Evolutionary conservation across 1,140 invertebrate genomes (phyloP).

Genomic region (Neodiprion virginianus): DNA sequence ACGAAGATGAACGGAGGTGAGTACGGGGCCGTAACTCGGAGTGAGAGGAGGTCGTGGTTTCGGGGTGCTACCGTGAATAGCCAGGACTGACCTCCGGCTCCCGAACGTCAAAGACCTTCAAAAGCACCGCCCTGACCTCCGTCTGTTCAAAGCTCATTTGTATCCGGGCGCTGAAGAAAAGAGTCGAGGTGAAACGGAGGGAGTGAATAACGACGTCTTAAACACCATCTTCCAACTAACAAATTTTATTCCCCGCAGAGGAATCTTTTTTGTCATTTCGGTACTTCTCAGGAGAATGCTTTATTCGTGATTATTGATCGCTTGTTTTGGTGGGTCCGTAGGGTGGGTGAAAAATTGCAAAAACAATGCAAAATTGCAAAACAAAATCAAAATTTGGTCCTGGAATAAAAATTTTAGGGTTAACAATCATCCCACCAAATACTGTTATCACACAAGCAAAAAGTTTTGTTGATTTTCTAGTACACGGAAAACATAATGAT

Average conservation of each 20-base stretch:
- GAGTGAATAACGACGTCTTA: constrained; percentile 7
- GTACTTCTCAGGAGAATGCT: neutral
- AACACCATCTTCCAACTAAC: neutral
- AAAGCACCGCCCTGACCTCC: constrained; percentile 47
- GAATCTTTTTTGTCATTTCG: neutral
- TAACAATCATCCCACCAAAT: too few species aligned
- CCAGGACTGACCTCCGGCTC: constrained; percentile 45
- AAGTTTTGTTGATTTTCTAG: too few species aligned
- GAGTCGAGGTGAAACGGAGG: neutral
- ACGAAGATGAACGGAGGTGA: constrained; percentile 13
- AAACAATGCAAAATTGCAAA: too few species aligned
- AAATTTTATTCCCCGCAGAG: neutral
- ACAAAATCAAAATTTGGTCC: too few species aligned
- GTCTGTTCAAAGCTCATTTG: constrained; percentile 50
- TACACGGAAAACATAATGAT: too few species aligned
- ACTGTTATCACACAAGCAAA: too few species aligned
- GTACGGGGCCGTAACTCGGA: neutral
- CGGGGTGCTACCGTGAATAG: constrained; percentile 50
- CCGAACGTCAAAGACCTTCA: constrained; percentile 46
- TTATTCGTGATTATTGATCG: neutral
- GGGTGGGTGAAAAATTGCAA: too few species aligned
- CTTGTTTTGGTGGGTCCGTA: neutral
- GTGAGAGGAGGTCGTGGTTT: constrained; percentile 34
- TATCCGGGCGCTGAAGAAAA: constrained; percentile 38
- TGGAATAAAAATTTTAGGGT: too few species aligned